Evolutionary conservation across 2,888 invertebrate genomes (phyloP), one percentile per base, ranked within the genome.

Genomic region (Dryobotodes eremita): DNA sequence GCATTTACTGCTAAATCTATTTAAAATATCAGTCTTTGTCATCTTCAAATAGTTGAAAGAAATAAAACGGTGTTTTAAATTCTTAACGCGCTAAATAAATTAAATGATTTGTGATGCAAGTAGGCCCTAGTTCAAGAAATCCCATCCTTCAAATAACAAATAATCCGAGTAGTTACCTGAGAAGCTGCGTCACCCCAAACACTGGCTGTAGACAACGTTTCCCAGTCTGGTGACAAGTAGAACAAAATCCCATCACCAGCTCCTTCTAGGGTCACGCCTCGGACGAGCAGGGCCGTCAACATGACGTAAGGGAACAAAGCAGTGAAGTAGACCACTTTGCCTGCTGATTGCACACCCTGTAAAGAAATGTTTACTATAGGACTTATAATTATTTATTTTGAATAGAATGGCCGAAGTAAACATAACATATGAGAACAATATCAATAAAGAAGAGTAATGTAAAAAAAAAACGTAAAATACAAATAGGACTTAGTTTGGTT

Each of bases 101-200:
- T 11, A 31, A 62, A 36, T 65, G 23, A 36, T n/a, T 42, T 64
- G 3, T 20, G 13, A 62, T 62, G 6, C 62, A 62, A 23, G 11
- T 62, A 13, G 36, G 23, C 8, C 13, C 8, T 15, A 15, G 36
- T n/a, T 0, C 15, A n/a, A n/a, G 23, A 23, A 68, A 50, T 26
- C 4, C 2, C 13, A 8, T 48, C 0, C 0, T 13, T 48, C 48
- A 20, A 13, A 20, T 46, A 20, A 11, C 20, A 26, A 68, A 46
- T 66, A 48, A 26, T 17, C 13, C 23, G 20, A 20, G 7, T 68
- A 53, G 10, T 8, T 59, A 70, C 97, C 95, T 97, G 98, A 3
- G 98, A 98, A 0, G 98, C 98, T 1, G 98, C 98, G 86, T 98
- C 98, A 6, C 98, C 98, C 98, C 98, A 98, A 26, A 98, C 98